Evolutionary conservation across 2,797 vertebrate genomes (phyloP), one percentile per base, ranked within the genome.

Genomic region (Intellagama lesueurii): DNA sequence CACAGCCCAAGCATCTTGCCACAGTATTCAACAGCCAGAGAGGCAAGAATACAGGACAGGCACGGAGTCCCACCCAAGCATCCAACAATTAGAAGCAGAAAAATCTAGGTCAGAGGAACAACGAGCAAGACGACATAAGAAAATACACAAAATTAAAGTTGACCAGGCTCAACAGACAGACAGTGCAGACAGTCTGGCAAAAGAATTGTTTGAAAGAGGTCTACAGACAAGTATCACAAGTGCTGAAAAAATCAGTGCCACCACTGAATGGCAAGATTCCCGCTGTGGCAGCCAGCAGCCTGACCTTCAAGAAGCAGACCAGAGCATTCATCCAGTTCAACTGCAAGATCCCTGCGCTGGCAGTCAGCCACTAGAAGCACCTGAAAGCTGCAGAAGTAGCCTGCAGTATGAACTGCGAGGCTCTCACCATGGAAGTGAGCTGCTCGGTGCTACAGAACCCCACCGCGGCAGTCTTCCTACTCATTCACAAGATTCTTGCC

Each of bases 131-230:
- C 79, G 17, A 77, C 60, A 0, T 40, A 82, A 49, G 77, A 86
- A 82, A 60, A 11, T 32, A 77, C 60, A 4, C 44, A 90, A 86
- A 86, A 86, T 44, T 82, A 90, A 69, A 77, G 30, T n/a, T 56
- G 84, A 86, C 64, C 56, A 86, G 66, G 44, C 60, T 77, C 89
- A 90, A 64, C 89, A 90, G 64, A 90, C 89, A 32, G 89, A 90
- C 66, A 90, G 89, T 60, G n/a, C 44, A n/a, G 70, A 52, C 60
- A 86, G 78, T 40, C 32, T 90, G 26, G 82, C 35, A 44, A 90
- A 12, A 86, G 47, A 82, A 7, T 14, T 82, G 76, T 7, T 32
- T 68, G 89, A 90, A 86, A 90, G 76, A 73, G 4, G 52, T 86
- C 19, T 82, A n/a, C 89, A 90, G 72, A 82, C 70, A 9, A 78